A percentile compares a stretch with the other conserved stretches of the same genome.
phyloP scores from a whole-genome alignment of 2,113 vertebrate genomes.

The Pipra filicauda region DNA sequence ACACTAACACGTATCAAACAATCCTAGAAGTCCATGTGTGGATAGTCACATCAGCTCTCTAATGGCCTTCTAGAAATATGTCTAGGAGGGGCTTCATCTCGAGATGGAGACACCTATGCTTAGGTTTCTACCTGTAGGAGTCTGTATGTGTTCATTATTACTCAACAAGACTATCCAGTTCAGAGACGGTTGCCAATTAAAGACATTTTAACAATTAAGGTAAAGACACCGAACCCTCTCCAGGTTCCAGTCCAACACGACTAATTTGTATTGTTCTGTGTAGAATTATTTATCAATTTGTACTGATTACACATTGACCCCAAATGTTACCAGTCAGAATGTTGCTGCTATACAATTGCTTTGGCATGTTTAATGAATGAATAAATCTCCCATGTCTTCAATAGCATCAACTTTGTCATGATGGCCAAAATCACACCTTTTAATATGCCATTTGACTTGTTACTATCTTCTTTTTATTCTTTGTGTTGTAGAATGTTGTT shows the following conservation, averaged over 20 bases:
- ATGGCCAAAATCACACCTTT: background rate
- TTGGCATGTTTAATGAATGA: background rate
- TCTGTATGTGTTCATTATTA: background rate
- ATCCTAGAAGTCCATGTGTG: background rate
- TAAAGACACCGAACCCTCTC: background rate
- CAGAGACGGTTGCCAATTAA: background rate
- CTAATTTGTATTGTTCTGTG: background rate
- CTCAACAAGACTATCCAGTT: background rate
- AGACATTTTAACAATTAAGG: background rate
- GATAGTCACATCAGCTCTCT: background rate
- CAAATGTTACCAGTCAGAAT: background rate
- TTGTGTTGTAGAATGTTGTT: background rate
- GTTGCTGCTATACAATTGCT: background rate
- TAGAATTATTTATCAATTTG: background rate
- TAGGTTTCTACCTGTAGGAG: background rate
- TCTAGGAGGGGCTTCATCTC: background rate
- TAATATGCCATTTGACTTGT: background rate
- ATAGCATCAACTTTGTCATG: background rate
- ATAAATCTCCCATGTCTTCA: background rate
- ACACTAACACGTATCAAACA: accelerated
- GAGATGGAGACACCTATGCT: background rate
- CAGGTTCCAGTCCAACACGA: background rate
- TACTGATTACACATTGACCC: background rate
- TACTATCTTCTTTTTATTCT: background rate
- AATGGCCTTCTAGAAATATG: background rate